Percentiles rank a stretch among this genome's conserved stretches.
These are phyloP conservation scores for Urocitellus parryii DNA, from an alignment of 2,113 vertebrate genomes.

Conservation along the genomic window DNA sequence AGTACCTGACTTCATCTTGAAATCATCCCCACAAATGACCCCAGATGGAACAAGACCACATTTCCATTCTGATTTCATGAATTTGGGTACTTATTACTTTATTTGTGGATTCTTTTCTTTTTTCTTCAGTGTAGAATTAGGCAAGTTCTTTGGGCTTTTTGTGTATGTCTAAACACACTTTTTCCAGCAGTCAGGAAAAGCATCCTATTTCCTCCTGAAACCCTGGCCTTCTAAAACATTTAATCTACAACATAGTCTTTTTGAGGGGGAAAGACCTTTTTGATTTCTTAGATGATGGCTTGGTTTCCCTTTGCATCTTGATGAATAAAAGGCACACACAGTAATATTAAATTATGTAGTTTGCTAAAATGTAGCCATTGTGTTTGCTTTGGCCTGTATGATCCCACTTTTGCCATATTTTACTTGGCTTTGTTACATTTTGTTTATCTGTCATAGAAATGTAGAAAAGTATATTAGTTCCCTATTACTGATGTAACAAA, in stretches of 20 bases:
- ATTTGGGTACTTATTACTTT: background rate
- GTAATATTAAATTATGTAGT: background rate
- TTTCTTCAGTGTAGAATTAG: background rate
- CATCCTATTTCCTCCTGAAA: background rate
- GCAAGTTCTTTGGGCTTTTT: background rate
- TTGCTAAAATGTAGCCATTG: background rate
- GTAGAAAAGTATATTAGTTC: background rate
- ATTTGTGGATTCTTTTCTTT: background rate
- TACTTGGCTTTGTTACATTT: background rate
- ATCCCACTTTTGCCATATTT: background rate
- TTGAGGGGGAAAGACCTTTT: background rate
- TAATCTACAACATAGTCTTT: background rate
- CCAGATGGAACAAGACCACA: background rate
- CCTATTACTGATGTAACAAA: background rate
- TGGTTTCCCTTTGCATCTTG: background rate
- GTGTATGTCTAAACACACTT: background rate
- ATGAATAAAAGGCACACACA: background rate
- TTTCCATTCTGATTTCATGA: background rate
- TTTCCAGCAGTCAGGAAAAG: background rate
- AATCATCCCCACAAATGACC: background rate
- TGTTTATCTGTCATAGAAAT: background rate
- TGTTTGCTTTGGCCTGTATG: background rate
- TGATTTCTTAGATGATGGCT: background rate
- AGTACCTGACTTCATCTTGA: background rate
- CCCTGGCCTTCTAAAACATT: background rate